Evolutionary conservation across 2,797 vertebrate species (phyloP), one percentile per base, ranked within the genome.

Genomic region (Hippocampus kuda): DNA sequence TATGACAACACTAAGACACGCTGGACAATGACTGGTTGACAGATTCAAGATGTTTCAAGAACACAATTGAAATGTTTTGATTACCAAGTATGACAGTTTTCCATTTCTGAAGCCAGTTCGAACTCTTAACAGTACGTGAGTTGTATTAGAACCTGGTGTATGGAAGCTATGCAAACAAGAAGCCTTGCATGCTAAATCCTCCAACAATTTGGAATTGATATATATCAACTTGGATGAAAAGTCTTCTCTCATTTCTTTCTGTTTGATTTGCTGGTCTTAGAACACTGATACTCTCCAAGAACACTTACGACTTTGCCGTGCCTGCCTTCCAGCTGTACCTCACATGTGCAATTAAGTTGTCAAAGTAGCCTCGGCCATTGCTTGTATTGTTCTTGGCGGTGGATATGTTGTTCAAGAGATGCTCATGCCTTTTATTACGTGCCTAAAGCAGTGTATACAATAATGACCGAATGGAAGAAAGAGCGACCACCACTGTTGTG

Each of bases 281-380:
- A 83, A 77, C 78, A 74, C 69, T 77, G 75, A 81, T 76, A 79
- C 71, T 78, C 77, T 84, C 81, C 80, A 82, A 86, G 75, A 84
- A 78, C 74, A 72, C 78, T 80, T 68, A 74, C 70, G 75, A 74
- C 79, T 78, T 65, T 68, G 42, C 70, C 72, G 72, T 72, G 76
- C 60, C 70, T 76, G 78, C 80, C 78, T 76, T 82, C 77, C 84
- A 86, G 79, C 84, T 87, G 83, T 77, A 78, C 77, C 77, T 88
- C 84, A 83, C 78, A 76, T 87, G 80, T 84, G 77, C 75, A 87
- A 78, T 88, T 86, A 85, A 84, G 75, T 78, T 86, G 82, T 87
- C 81, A 83, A 74, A 77, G 68, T 79, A 80, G 81, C 83, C 66
- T 75, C 68, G 77, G 81, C 81, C 68, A 56, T 76, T 70, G 67